Conservation (phyloP, 2,888 invertebrate species). For the Acrobasis consociella region DNA sequence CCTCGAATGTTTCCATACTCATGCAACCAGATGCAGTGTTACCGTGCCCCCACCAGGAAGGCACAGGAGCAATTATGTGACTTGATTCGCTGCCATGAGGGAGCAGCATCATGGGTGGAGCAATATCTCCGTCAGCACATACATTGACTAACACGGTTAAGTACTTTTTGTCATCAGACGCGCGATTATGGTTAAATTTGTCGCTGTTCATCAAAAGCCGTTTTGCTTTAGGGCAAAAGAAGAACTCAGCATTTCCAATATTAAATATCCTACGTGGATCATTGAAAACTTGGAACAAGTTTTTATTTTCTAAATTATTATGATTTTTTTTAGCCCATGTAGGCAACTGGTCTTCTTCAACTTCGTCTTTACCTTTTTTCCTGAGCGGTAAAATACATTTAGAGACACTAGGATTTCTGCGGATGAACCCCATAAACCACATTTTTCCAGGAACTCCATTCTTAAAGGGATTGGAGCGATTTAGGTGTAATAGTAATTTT, state of each 20-base stretch:
- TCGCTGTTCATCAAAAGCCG: neutral
- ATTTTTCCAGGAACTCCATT: neutral
- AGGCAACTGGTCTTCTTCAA: neutral
- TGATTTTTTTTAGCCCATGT: neutral
- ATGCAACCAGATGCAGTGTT: conserved; percentile 31
- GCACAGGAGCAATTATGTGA: neutral
- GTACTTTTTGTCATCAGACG: neutral
- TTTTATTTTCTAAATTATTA: neutral
- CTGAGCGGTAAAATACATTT: neutral
- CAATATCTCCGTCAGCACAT: conserved; percentile 27
- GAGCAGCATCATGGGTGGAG: conserved; percentile 31
- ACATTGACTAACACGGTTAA: neutral
- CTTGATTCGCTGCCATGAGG: conserved; percentile 24
- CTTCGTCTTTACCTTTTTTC: neutral
- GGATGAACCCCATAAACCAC: neutral
- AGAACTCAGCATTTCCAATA: neutral
- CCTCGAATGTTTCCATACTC: conserved; percentile 29
- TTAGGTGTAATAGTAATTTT: neutral
- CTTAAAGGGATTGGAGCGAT: neutral
- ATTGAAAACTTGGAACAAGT: neutral
- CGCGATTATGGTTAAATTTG: neutral
- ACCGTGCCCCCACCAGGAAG: conserved; percentile 14
- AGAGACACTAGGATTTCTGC: neutral
- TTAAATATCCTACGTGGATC: neutral
- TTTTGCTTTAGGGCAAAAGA: neutral